A percentile compares a stretch with the other conserved stretches of the same genome.
These are phyloP conservation scores for Pseudobourletiella spinata DNA, from an alignment of 1,140 invertebrate species.

Conservation along the genomic window DNA sequence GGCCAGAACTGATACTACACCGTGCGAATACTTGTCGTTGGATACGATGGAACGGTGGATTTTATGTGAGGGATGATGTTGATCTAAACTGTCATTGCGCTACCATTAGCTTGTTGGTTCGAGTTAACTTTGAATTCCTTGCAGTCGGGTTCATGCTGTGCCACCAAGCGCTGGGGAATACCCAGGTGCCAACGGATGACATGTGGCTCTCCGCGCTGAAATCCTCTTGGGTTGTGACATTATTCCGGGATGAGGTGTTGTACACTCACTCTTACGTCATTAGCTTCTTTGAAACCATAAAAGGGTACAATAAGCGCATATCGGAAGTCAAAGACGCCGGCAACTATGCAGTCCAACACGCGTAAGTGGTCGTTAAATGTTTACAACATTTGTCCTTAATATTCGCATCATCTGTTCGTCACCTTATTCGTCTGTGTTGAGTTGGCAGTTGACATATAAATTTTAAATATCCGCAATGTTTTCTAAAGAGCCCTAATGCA, in stretches of 20 bases:
- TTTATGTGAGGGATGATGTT: conserved; percentile 55
- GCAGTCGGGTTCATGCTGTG: conserved; percentile 80
- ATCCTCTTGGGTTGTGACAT: conserved; percentile 83
- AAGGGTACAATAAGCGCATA: conserved; percentile 85
- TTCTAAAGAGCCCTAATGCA: conserved; percentile 63
- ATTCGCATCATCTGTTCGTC: too few species aligned
- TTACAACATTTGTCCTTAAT: too few species aligned
- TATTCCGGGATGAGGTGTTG: conserved; percentile 96
- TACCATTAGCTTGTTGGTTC: too few species aligned
- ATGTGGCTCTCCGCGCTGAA: conserved; percentile 87
- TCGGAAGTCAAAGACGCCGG: conserved; percentile 92
- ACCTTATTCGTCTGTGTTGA: too few species aligned
- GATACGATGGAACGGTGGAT: conserved; percentile 96
- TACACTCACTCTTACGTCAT: conserved; percentile 91
- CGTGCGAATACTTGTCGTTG: conserved; percentile 92
- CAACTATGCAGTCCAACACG: conserved; percentile 77
- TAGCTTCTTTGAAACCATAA: conserved; percentile 86
- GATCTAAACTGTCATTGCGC: too few species aligned
- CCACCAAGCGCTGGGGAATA: conserved; percentile 65
- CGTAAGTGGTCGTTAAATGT: conserved; percentile 50
- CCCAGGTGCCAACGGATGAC: conserved; percentile 54
- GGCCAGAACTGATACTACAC: conserved; percentile 89
- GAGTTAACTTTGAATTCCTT: too few species aligned
- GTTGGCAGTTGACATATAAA: too few species aligned
- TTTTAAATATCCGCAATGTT: too few species aligned